phyloP scores from a whole-genome alignment of 1,140 invertebrate species.

The Calycopis cecrops region DNA sequence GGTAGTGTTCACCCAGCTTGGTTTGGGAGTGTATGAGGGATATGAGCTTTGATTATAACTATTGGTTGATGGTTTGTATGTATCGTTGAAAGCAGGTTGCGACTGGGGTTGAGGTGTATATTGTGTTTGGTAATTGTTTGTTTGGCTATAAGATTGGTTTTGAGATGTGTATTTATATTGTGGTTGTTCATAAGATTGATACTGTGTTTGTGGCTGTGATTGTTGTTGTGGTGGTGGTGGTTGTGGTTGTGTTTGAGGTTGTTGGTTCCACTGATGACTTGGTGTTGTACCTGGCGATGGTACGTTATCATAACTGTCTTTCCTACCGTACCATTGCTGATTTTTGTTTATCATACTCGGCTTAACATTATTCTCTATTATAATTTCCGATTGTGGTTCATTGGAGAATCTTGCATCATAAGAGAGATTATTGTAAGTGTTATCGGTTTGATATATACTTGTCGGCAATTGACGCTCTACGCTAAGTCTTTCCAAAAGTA shows the following conservation, averaged over 20 bases:
- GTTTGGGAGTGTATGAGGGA: conserved; percentile 46
- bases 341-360: conserved; percentile 61
- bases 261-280: conserved; percentile 9
- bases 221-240: conserved; percentile 27
- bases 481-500: conserved; percentile 59
- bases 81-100: conserved; percentile 19
- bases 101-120: conserved; percentile 32
- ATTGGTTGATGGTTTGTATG: conserved; percentile 13
- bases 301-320: conserved; percentile 7
- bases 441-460: conserved; percentile 52
- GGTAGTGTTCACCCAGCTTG: conserved; percentile 44
- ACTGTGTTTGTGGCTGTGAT: conserved; percentile 33
- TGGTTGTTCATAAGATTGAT: conserved; percentile 29
- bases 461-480: conserved; percentile 55
- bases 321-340: conserved; percentile 52
- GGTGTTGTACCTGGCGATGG: neutral
- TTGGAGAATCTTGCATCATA: conserved; percentile 49
- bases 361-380: conserved; percentile 62
- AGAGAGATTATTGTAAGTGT: conserved; percentile 38
- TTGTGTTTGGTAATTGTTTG: conserved; percentile 21
- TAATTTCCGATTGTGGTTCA: conserved; percentile 60
- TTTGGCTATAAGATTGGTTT: conserved; percentile 12
- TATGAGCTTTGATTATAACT: conserved; percentile 41
- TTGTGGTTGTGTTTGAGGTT: conserved; percentile 28
- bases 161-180: conserved; percentile 24